phyloP scores from a whole-genome alignment of 2,113 vertebrate genomes.

The Carollia perspicillata region DNA sequence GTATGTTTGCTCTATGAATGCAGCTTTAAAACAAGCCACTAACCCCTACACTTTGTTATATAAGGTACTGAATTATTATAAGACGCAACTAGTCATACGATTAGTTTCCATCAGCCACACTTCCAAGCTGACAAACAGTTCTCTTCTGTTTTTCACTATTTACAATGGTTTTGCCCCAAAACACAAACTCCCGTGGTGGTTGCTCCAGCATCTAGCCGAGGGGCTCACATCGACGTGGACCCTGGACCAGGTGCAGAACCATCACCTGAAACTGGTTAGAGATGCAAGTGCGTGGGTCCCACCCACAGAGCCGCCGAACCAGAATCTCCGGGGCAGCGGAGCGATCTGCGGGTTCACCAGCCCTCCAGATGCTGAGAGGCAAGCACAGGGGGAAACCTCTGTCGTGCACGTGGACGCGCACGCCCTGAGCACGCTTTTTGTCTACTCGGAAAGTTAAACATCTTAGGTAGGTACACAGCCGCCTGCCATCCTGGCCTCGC shows the following conservation, averaged over 20 bases:
- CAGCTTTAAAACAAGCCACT: not conserved
- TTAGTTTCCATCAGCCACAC: not conserved
- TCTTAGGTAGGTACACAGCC: not conserved
- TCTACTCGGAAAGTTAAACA: too few relatives aligned
- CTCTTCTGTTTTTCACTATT: not conserved
- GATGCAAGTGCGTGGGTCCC: fast-evolving
- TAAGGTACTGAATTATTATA: not conserved
- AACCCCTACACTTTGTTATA: fast-evolving
- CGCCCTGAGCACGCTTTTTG: fast-evolving
- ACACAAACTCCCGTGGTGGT: too few relatives aligned
- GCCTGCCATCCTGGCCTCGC: not conserved
- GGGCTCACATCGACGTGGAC: not conserved
- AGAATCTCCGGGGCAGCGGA: fast-evolving
- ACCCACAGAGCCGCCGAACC: fast-evolving
- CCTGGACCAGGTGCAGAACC: too few relatives aligned
- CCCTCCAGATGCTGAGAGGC: not conserved
- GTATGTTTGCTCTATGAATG: fast-evolving
- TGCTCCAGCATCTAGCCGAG: too few relatives aligned
- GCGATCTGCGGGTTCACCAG: fast-evolving
- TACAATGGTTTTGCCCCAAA: fast-evolving
- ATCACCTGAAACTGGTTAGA: not conserved
- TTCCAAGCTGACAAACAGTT: too few relatives aligned
- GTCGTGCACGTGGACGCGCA: fast-evolving
- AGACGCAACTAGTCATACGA: too few relatives aligned
- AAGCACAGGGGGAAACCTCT: fast-evolving